phyloP scores from a whole-genome alignment of 2,113 vertebrate genomes.

The Paralichthys olivaceus region DNA sequence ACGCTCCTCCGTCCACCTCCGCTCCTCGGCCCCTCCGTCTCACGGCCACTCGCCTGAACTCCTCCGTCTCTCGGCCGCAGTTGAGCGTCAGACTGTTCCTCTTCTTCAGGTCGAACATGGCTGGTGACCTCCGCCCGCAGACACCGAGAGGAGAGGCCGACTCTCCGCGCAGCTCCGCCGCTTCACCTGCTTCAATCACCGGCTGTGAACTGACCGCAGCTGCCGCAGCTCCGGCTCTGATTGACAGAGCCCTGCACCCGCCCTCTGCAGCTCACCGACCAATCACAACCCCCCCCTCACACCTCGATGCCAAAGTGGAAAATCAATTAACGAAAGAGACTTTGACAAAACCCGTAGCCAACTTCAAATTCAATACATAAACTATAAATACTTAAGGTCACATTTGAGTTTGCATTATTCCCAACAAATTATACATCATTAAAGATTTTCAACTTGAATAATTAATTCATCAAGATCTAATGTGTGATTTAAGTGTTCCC shows the following conservation, averaged over 20 bases:
- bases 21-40: conserved; percentile 19
- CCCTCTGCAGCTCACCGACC: conserved; percentile 1
- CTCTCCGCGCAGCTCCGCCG: neutral
- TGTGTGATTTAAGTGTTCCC: no score
- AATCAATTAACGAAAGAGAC: neutral
- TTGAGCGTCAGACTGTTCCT: conserved; percentile 65
- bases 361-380: no score
- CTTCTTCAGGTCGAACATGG: conserved; percentile 76
- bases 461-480: no score
- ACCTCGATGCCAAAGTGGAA: neutral
- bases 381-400: no score
- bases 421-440: no score
- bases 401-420: no score
- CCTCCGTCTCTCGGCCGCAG: conserved; percentile 52
- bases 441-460: no score
- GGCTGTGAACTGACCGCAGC: neutral
- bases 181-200: neutral
- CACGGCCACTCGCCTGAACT: neutral
- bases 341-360: no score
- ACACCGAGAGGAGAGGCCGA: neutral
- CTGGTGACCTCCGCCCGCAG: neutral
- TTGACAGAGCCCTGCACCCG: neutral
- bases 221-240: neutral
- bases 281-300: conserved; percentile 13
- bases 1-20: neutral